Evolutionary conservation across 2,888 invertebrate genomes (phyloP), one percentile per base, ranked within the genome.

Genomic region (Deilephila porcellus): DNA sequence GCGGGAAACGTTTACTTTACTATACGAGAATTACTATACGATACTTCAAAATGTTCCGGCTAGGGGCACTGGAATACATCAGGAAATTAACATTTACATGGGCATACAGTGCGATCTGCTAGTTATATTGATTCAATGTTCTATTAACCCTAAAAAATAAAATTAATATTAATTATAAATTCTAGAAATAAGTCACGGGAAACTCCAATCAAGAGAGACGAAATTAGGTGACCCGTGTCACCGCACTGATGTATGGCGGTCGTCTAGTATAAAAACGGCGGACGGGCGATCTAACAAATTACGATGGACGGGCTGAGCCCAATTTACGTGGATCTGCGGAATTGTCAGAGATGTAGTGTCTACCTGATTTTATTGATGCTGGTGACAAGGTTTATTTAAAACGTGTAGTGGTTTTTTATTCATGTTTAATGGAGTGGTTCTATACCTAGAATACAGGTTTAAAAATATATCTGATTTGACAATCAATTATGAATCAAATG

Each of bases 181-280:
- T 56, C 56, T 56, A 56, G 56, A 56, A 67, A 67, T 67, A 67
- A 67, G 25, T 52, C 52, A 45, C 19, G 45, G 25, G 25, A 25
- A 67, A 25, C 63, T 25, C 11, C 67, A 20, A 52, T 67, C 25
- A 52, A 52, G 52, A 7, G 4, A 4, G 25, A 67, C 52, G 20
- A 67, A 67, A 52, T 67, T 20, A 52, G 45, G 17, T 52, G 67
- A 67, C 67, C 52, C 52, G 67, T 52, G 62, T 72, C 53, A 53
- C 45, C 11, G 25, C 59, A 4, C 7, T 32, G 71, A 71, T 71
- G n/a, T 71, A 60, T 59, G n/a, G 20, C 34, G 34, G 71, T 59
- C 59, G 71, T 59, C 37, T 59, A 56, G 60, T 52, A 67, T 67
- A 52, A 45, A 67, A 67, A 52, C 67, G 25, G n/a, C 25, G 67